Base-by-base conservation (phyloP, 2,113 vertebrate species). In the Lycocorax pyrrhopterus region DNA sequence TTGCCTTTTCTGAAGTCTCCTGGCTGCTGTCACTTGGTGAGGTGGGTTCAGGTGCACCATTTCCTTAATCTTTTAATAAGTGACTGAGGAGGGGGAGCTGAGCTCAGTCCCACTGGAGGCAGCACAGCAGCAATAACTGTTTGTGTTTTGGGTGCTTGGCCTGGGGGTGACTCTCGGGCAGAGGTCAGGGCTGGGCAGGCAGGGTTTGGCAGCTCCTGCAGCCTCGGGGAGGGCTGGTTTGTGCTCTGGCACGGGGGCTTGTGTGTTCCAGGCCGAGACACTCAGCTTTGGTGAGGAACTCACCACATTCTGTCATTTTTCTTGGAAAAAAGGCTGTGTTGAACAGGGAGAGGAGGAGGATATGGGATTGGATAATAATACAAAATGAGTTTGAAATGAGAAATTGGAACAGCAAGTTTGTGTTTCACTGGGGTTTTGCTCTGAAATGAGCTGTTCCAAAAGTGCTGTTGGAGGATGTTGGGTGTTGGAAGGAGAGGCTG, bases 1-100 rank as follows among this genome's bases (percentile, higher is more conserved):
- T 94, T 94, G 90, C 79, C 92, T 97, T 93, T 87, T 94, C 89
- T 91, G 47, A 84, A 80, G 91, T 58, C 90, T 82, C 49, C 56
- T 94, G 62, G 16, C 93, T 96, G 33, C 87, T 94, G 49, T 55
- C 91, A 59, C 59, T 76, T 62, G 52, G 27, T 66, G 78, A 59
- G 79, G 43, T 22, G 87, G 52, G 59, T 80, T 84, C 90, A 84
- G 94, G 71, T 75, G 59, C 58, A 62, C 59, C 84, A 18, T 75
- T 60, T n/a, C 32, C 64, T 91, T 39, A 6, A 53, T 39, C 58
- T 67, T 47, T 21, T 15, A 16, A 12, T 37, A 10, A 39, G 66
- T 9, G 67, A 0, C 56, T 4, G 56, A n/a, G 68, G 27, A 64
- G 88, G 12, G 19, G 87, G 32, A 23, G 79, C 75, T 30, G 10